Base-by-base conservation (phyloP, 2,113 vertebrate genomes). In the Antidorcas marsupialis region DNA sequence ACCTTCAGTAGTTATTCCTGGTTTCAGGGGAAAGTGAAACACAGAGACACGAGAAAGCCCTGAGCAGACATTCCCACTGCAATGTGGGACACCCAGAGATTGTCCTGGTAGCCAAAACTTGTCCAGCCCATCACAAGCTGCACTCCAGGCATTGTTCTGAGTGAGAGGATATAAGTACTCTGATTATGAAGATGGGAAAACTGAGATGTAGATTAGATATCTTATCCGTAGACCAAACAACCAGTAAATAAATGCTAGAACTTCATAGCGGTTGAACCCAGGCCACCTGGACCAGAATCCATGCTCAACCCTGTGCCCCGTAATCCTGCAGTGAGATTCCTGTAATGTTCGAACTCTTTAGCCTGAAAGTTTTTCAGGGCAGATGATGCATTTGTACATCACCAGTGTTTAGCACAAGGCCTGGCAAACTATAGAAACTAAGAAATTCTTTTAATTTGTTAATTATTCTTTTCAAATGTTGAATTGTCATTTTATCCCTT, bases 231-330 rank as follows among this genome's bases (percentile, higher is more conserved):
- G 8, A 23, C 23, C n/a, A n/a, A 19, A 30, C 7, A 84, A 6
- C 25, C 13, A 6, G 8, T 36, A 79, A 50, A 62, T 25, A 74
- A 50, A 62, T 25, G 3, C 2, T 9, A 55, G 81, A 85, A 13
- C 2, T n/a, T 36, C 21, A 8, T 11, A 74, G 43, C 62, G 43
- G 57, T 30, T 84, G 62, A 95, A 76, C 27, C 19, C 6, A 21
- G 21, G 45, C 39, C 33, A 9, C 82, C 28, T 64, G 7, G 1
- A 52, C 5, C 17, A 55, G 33, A 57, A 36, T 90, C 33, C 82
- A 1, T 47, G 59, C 16, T 50, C 16, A 67, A n/a, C 36, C 5
- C 8, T 14, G 14, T 3, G 3, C n/a, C 43, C 1, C 3, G 0
- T 71, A 43, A n/a, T 33, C 55, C 36, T 45, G 55, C 33, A 1